A percentile compares a stretch with the other conserved stretches of the same genome.
These are phyloP conservation scores for Ypsolopha sequella DNA, from an alignment of 2,888 invertebrate species.

Conservation along the genomic window DNA sequence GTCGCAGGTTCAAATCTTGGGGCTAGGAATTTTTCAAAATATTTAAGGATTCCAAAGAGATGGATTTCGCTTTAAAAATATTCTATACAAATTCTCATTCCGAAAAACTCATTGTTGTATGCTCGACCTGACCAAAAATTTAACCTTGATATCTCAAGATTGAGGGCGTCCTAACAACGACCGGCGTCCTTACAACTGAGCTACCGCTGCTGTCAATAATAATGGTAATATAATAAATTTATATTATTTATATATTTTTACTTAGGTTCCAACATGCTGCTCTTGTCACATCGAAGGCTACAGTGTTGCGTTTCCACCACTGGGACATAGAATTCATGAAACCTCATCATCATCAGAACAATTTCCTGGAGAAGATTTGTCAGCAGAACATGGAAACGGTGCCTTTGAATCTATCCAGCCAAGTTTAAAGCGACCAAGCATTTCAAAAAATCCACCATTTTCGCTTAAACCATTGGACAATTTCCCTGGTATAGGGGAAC, in stretches of 20 bases:
- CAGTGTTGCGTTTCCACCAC: constrained; percentile 75
- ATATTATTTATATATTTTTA: constrained; percentile 9
- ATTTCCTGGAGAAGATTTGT: constrained; percentile 70
- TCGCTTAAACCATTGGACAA: constrained; percentile 40
- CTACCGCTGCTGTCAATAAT: neutral
- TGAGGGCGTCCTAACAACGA: no score
- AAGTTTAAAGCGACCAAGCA: constrained; percentile 39
- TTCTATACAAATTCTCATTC: no score
- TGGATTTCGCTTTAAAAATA: no score
- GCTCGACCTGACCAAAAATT: no score
- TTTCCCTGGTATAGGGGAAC: constrained; percentile 37
- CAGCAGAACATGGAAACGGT: constrained; percentile 54
- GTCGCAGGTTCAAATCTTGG: no score
- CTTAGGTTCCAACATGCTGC: constrained; percentile 82
- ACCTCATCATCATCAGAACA: constrained; percentile 44
- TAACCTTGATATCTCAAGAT: no score
- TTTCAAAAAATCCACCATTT: constrained; percentile 42
- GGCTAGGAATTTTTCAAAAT: no score
- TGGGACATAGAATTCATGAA: constrained; percentile 63
- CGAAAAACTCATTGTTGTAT: no score
- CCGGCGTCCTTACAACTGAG: no score
- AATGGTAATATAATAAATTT: neutral
- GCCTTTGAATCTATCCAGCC: constrained; percentile 61
- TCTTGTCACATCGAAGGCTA: constrained; percentile 86
- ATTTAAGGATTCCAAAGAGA: no score